These are phyloP conservation scores for Petroica traversi DNA, from an alignment of 2,113 vertebrate species.

Conservation along the genomic window DNA sequence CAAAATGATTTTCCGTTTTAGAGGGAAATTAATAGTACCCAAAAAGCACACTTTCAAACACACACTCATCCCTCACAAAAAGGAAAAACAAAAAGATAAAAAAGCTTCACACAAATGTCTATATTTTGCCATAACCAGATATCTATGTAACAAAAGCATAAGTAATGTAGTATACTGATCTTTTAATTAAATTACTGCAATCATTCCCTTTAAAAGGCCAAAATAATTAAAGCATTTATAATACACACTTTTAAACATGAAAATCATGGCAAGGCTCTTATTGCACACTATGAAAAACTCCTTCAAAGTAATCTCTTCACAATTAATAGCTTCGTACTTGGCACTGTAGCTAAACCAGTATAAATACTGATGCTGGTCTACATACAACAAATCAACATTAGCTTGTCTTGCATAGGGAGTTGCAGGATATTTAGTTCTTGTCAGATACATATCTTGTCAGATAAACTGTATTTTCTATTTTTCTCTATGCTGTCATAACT, in stretches of 20 bases:
- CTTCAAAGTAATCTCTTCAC: neutral
- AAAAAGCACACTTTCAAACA: neutral
- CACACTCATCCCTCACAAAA: neutral
- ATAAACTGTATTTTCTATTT: neutral
- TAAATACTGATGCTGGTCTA: neutral
- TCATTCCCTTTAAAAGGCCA: neutral
- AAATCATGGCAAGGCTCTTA: neutral
- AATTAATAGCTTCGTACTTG: neutral
- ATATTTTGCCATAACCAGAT: neutral
- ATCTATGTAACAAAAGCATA: neutral
- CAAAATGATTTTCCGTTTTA: neutral
- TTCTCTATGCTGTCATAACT: neutral
- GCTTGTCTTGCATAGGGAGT: neutral
- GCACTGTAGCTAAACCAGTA: neutral
- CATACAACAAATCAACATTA: neutral
- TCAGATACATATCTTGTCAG: neutral
- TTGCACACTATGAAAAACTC: neutral
- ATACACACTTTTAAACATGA: neutral
- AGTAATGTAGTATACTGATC: neutral
- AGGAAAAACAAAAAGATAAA: neutral
- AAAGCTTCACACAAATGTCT: neutral
- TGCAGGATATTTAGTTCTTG: neutral
- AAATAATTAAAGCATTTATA: conserved; percentile 31
- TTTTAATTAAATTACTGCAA: neutral
- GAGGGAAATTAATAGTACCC: neutral